These are phyloP conservation scores for Erethizon dorsatum DNA, from an alignment of 2,797 vertebrate genomes.

Conservation along the genomic window DNA sequence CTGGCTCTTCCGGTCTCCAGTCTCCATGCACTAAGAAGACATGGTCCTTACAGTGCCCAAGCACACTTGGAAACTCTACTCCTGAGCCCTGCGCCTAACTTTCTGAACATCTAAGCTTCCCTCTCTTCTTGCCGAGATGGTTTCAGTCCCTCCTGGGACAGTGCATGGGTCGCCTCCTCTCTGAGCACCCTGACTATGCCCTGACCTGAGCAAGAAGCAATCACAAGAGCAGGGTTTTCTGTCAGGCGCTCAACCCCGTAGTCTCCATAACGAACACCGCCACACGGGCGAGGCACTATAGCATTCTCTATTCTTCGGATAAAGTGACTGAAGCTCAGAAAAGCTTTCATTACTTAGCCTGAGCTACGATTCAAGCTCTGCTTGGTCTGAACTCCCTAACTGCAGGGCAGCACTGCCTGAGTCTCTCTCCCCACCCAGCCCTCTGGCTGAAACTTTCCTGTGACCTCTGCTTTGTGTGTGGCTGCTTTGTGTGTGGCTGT, in stretches of 20 bases:
- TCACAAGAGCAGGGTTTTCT: neutral
- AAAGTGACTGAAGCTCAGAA: slow-evolving; percentile 40
- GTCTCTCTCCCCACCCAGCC: neutral
- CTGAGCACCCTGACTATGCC: neutral
- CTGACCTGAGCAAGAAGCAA: neutral
- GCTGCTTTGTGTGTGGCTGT: neutral
- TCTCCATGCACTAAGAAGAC: neutral
- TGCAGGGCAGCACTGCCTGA: neutral
- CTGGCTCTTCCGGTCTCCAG: neutral
- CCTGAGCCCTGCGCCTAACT: neutral
- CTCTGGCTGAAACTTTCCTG: neutral
- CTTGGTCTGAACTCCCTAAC: neutral
- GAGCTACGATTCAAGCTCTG: neutral
- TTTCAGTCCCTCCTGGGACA: too few relatives aligned
- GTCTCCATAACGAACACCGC: neutral
- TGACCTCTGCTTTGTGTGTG: too few relatives aligned
- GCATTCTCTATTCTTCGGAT: neutral
- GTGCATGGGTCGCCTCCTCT: neutral
- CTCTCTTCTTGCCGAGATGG: slow-evolving; percentile 14
- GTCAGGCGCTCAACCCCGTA: neutral
- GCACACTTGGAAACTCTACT: neutral
- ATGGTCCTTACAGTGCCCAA: neutral
- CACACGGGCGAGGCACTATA: neutral
- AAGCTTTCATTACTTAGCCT: slow-evolving; percentile 11
- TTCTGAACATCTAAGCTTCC: neutral